Evolutionary conservation across 53 echinoderm and acorn worm species (phyloP), one percentile per base, ranked within the genome.

Genomic region (Paelopatides confundens): DNA sequence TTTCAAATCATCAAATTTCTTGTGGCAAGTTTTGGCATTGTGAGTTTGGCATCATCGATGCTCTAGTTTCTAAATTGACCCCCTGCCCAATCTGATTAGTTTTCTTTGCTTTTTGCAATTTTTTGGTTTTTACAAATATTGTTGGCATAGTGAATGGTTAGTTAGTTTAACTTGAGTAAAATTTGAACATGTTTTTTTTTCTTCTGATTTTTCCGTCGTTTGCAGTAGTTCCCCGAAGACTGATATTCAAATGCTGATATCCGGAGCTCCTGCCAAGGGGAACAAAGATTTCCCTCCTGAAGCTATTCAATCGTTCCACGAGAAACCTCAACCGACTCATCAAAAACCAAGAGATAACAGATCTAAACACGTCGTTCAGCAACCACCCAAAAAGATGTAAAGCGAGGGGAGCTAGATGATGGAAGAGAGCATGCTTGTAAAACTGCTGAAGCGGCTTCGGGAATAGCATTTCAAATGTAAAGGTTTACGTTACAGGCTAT

Each of bases 241-340:
- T 28, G 95, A 95, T 30, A 54, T 89, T 54, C 90, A 88, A 37
- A 15, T 95, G 2, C 35, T 95, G 35, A 91, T 96, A 70, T 92
- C 94, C 58, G 96, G 99, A 17, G 94, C 86, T 5, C 92, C 91
- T 14, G 86, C 95, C 1, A 96, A 93, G n/a, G 98, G 98, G 33
- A 92, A 99, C 89, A 96, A 95, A 76, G 96, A 99, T 85, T 96
- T 99, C 69, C 95, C 99, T 17, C 87, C 94, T 0, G 99, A 99
- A 34, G 99, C 99, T 24, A 90, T 99, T 43, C 94, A 91, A 11
- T 74, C 74, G 5, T 96, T 89, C 66, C 95, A 99, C 43, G 89
- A 94, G 17, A 99, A 99, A 69, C 95, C 95, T 3, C 28, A 85
- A 65, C 93, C 95, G 1, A 87, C 92, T 23, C 94, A 99, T 65